Conservation (phyloP, 2,888 invertebrate genomes). For the Diadromus collaris region DNA sequence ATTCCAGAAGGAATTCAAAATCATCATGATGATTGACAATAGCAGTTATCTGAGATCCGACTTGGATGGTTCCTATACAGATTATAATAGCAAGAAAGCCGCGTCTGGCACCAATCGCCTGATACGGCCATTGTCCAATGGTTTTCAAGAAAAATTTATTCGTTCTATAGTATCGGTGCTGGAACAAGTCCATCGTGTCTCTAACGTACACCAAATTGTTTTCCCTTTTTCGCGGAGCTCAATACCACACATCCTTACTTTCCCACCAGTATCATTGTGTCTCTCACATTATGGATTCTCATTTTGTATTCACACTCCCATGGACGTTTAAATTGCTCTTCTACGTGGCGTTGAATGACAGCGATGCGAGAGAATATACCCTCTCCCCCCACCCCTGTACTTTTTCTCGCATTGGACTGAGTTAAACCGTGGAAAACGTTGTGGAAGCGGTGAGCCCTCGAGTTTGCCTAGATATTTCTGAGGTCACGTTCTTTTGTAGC, state of each 20-base stretch:
- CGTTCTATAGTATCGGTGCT: conserved; percentile 28
- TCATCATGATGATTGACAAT: conserved; percentile 16
- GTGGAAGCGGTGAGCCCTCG: not conserved
- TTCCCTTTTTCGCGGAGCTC: no score
- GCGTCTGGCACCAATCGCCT: conserved; percentile 14
- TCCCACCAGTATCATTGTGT: not conserved
- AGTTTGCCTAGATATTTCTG: not conserved
- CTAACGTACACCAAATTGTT: not conserved
- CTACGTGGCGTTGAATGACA: not conserved
- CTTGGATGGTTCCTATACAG: not conserved
- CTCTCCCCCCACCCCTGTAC: not conserved
- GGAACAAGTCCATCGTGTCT: conserved; percentile 36
- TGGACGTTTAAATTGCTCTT: not conserved
- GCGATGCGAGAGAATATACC: not conserved
- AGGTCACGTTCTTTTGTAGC: not conserved
- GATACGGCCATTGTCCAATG: conserved; percentile 50
- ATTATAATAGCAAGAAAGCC: not conserved
- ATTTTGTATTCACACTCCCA: no score
- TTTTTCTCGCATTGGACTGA: not conserved
- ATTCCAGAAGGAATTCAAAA: conserved; percentile 24
- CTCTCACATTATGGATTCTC: no score
- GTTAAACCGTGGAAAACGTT: not conserved
- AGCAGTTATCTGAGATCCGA: conserved; percentile 19
- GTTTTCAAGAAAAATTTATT: conserved; percentile 24
- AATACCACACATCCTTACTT: not conserved